A percentile compares a stretch with the other conserved stretches of the same genome.
Conservation (phyloP, 1,140 invertebrate genomes). For the Triops cancriformis region DNA sequence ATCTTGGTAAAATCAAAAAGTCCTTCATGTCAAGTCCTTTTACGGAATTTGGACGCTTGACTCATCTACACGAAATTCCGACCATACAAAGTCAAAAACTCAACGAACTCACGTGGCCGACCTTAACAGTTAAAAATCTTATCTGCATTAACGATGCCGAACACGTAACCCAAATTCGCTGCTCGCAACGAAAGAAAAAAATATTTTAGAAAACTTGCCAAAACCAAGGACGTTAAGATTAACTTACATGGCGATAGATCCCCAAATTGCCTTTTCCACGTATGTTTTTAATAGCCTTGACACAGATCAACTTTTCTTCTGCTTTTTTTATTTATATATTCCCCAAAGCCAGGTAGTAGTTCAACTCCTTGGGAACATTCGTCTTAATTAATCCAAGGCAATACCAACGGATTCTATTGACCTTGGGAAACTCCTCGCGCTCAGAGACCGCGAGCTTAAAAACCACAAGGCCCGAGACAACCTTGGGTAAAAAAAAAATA, state of each 20-base stretch:
- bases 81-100: too few species aligned
- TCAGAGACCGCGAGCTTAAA: not conserved
- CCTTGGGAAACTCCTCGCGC: not conserved
- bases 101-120: too few species aligned
- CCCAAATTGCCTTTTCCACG: not conserved
- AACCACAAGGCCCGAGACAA: not conserved
- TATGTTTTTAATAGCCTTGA: not conserved
- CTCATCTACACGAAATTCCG: too few species aligned
- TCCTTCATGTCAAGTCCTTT: too few species aligned
- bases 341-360: too few species aligned
- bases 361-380: not conserved
- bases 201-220: not conserved
- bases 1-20: too few species aligned
- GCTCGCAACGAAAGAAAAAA: too few species aligned
- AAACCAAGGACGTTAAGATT: not conserved
- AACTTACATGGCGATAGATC: not conserved
- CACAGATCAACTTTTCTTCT: not conserved
- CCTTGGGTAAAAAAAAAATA: not conserved
- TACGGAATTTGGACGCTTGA: too few species aligned
- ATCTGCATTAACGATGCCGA: too few species aligned
- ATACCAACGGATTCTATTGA: not conserved
- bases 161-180: too few species aligned
- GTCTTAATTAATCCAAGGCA: not conserved
- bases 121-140: too few species aligned
- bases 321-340: too few species aligned